Evolutionary conservation across 2,797 vertebrate genomes (phyloP), one percentile per base, ranked within the genome.

Genomic region (Acanthiza pusilla): DNA sequence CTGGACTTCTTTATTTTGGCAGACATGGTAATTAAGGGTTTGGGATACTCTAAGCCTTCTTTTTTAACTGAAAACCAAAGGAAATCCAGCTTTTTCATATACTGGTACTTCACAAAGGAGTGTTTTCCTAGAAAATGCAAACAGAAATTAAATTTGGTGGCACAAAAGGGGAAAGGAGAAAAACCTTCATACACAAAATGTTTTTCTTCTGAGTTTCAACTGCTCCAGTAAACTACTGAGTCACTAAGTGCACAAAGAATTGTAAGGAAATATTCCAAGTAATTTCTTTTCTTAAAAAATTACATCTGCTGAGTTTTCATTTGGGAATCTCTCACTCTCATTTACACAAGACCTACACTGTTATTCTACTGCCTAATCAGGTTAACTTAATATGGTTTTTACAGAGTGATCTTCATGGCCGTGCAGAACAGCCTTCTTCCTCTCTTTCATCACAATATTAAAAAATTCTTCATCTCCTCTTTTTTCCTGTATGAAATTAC

Each of bases 81-180:
- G 61, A 93, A 92, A 73, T 65, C 7, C 30, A 89, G 47, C 21
- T 79, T 96, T 94, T 94, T 70, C 40, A 58, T 85, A 83, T 18
- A 57, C 47, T 60, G 5, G 89, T 92, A 89, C 72, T 93, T 94
- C 74, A 85, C 54, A 92, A 55, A 48, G 73, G 34, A 84, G 13
- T 47, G 74, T 60, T 89, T 92, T 96, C 89, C 86, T 95, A 91
- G 87, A 93, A 94, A 96, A 96, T 91, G 91, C 45, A 92, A 89
- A 95, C 61, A 91, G 55, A 94, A 94, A 87, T 42, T 50, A 73
- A 91, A 90, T 86, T 85, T 51, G 45, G 63, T 79, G 63, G 74
- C 48, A 79, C 4, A 36, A 63, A 87, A 87, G 25, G 7, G 43
- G 40, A 87, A 32, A 47, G 32, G 5, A 89, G 32, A 95, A 92